Evolutionary conservation across 2,888 invertebrate genomes (phyloP).

Genomic region (Fissipunctia ypsillon): DNA sequence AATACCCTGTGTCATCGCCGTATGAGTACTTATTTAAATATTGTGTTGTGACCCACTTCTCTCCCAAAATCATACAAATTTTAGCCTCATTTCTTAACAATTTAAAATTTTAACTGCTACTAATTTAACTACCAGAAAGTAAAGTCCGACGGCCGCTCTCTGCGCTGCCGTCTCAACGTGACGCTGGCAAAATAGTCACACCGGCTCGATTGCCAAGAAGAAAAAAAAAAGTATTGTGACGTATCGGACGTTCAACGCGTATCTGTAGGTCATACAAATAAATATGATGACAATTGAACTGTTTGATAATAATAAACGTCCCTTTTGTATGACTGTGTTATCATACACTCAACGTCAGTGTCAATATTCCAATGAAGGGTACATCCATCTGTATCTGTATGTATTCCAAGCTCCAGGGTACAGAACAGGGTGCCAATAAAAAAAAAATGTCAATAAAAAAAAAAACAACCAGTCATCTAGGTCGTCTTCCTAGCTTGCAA

Average conservation of each 20-base stretch:
- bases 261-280: conserved; percentile 27
- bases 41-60: too few species aligned
- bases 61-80: too few species aligned
- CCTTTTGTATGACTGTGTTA: not conserved
- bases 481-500: conserved; percentile 6
- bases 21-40: not conserved
- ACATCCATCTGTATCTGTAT: not conserved
- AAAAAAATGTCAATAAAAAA: too few species aligned
- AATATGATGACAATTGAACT: not conserved
- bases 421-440: not conserved
- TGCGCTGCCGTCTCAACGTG: too few species aligned
- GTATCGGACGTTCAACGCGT: conserved; percentile 16
- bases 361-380: too few species aligned
- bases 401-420: not conserved
- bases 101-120: too few species aligned
- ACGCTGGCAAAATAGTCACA: too few species aligned
- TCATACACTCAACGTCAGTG: not conserved
- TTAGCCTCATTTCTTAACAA: too few species aligned
- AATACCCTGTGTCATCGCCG: conserved; percentile 39
- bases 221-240: conserved; percentile 40
- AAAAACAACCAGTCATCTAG: not conserved
- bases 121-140: too few species aligned
- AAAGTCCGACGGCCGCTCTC: too few species aligned
- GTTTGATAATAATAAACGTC: conserved; percentile 20
- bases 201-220: too few species aligned